A percentile compares a stretch with the other conserved stretches of the same genome.
Evolutionary conservation across 2,888 invertebrate genomes (phyloP).

Genomic region (Agrypnus murinus): DNA sequence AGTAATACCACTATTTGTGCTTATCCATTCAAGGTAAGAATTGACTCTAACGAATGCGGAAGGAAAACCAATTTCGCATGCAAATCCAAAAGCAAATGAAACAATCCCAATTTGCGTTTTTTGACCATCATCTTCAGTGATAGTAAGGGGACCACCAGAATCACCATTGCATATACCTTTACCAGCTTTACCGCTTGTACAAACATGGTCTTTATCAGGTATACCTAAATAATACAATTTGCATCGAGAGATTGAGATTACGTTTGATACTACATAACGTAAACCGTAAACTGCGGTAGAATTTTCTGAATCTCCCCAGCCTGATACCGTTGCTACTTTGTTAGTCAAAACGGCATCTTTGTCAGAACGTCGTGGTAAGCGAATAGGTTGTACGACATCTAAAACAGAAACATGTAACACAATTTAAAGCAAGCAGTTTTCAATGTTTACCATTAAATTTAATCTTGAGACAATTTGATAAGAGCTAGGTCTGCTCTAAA

Average conservation of each 20-base stretch:
- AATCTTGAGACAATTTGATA: constrained; percentile 68
- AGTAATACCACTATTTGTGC: background rate
- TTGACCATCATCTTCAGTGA: constrained; percentile 34
- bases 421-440: too few species aligned
- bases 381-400: background rate
- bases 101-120: constrained; percentile 60
- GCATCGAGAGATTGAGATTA: constrained; percentile 71
- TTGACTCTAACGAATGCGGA: constrained; percentile 68
- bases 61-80: constrained; percentile 69
- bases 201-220: constrained; percentile 70
- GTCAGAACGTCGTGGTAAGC: constrained; percentile 12
- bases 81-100: constrained; percentile 65
- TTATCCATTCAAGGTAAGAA: constrained; percentile 65
- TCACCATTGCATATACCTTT: constrained; percentile 73
- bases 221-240: constrained; percentile 70
- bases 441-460: constrained; percentile 65
- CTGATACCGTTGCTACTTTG: constrained; percentile 68
- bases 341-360: background rate
- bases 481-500: constrained; percentile 70
- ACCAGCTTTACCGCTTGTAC: constrained; percentile 69
- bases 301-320: constrained; percentile 71
- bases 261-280: constrained; percentile 68
- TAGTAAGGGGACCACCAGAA: constrained; percentile 66
- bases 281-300: constrained; percentile 69
- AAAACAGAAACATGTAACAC: background rate